Conservation (phyloP, 2,888 invertebrate species). For the Spisula subtruncata region DNA sequence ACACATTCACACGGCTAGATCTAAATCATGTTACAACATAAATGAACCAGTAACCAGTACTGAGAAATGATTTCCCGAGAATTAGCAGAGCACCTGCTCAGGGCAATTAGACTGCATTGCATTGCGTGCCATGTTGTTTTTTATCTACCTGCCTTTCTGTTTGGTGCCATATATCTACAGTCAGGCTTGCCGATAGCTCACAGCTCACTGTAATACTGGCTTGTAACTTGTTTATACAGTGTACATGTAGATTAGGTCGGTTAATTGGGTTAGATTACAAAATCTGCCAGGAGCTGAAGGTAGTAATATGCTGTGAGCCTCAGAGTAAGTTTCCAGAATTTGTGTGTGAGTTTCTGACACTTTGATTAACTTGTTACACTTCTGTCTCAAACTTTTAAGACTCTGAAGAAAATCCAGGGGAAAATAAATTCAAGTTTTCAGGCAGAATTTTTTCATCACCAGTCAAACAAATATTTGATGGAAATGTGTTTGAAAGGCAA, state of each 20-base stretch:
- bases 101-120: neutral
- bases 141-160: constrained; percentile 20
- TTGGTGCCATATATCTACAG: constrained; percentile 11
- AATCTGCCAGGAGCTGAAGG: neutral
- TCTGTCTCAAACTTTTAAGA: neutral
- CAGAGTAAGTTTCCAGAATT: neutral
- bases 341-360: neutral
- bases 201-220: neutral
- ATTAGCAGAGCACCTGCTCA: constrained; percentile 3
- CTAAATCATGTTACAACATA: too few species aligned
- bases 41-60: neutral
- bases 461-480: too few species aligned
- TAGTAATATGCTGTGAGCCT: too few species aligned
- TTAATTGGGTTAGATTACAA: neutral
- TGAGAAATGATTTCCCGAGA: neutral
- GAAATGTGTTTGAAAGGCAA: too few species aligned
- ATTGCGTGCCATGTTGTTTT: neutral
- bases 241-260: neutral
- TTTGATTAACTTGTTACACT: constrained; percentile 1
- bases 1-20: too few species aligned
- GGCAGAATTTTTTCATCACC: too few species aligned
- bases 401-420: neutral
- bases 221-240: neutral
- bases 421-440: too few species aligned
- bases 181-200: neutral